Base-by-base conservation (phyloP, 2,888 invertebrate genomes). In the Rhingia campestris region DNA sequence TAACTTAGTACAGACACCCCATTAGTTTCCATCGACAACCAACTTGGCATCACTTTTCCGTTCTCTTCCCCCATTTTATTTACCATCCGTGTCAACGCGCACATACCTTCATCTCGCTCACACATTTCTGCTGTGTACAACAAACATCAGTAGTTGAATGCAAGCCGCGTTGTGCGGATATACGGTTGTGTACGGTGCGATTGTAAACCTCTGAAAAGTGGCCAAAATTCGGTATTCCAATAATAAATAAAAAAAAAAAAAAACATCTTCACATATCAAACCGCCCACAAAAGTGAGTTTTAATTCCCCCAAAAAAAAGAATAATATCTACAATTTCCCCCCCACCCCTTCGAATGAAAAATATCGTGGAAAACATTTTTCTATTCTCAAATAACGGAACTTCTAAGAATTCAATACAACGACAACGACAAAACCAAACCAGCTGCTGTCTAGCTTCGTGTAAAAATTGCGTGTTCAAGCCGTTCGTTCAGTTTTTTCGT, bases 391-490 rank as follows among this genome's bases (percentile, higher is more conserved):
- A 51, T 70, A 63, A 63, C 70, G 70, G 63, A 70, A 49, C 30
- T 61, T 6, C 14, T 39, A 6, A n/a, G 22, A 33, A 32, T 14
- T 33, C 3, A 45, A 61, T n/a, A 53, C 58, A 59, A 22, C 35
- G 10, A 53, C 58, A 59, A 22, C 35, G 10, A 51, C 43, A 51
- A 77, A 79, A 79, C 73, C 73, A 77, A 79, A 79, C 73, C 73
- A 79, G 73, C 79, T 73, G 72, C 79, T 72, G 51, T 41, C 37
- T 14, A 51, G 43, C 39, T 56, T 70, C 35, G 30, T n/a, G 10
- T 10, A 41, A 43, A 47, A 53, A 10, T 47, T 63, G 22, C 39
- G 47, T 70, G 58, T 49, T 64, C 35, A 54, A 43, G 49, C 43
- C 61, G 6, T 53, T 64, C 77, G 58, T 72, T 45, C 6, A 69